Conservation (phyloP, 2,113 vertebrate genomes). For the Thunnus thynnus region DNA sequence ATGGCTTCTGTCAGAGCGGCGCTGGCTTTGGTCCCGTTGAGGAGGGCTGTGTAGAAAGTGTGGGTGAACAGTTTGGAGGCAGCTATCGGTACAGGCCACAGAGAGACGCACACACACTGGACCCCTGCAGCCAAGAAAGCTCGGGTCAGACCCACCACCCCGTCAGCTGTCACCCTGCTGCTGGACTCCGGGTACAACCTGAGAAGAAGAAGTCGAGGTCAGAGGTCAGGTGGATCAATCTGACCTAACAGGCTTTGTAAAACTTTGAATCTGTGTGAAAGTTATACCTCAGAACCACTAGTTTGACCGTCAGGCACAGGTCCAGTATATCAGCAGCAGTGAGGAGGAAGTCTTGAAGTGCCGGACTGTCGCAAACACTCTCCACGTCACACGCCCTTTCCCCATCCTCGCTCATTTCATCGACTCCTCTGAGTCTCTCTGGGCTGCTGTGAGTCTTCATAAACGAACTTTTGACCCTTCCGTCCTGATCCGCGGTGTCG, state of each 20-base stretch:
- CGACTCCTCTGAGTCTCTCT: conserved; percentile 86
- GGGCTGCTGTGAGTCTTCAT: conserved; percentile 89
- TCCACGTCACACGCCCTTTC: conserved; percentile 92
- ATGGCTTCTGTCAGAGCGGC: conserved; percentile 92
- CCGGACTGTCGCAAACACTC: conserved; percentile 90
- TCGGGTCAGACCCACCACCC: conserved; percentile 91
- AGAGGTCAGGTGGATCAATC: neutral
- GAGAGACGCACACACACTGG: conserved; percentile 92
- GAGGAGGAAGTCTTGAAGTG: conserved; percentile 95
- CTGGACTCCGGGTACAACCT: conserved; percentile 92
- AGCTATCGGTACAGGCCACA: conserved; percentile 92
- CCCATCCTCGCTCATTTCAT: conserved; percentile 89
- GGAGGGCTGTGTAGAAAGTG: conserved; percentile 91
- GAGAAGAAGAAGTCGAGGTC: neutral
- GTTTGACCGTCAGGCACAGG: conserved; percentile 89
- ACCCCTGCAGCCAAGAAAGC: conserved; percentile 94
- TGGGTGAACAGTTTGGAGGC: conserved; percentile 95
- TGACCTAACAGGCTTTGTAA: neutral
- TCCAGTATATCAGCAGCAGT: conserved; percentile 94
- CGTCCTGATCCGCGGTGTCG: conserved; percentile 33
- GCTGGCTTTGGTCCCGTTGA: conserved; percentile 92
- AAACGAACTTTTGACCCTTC: conserved; percentile 80
- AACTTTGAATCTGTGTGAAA: neutral
- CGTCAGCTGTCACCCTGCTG: conserved; percentile 91
- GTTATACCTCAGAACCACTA: conserved; percentile 90